Conservation (phyloP, 2,797 vertebrate species). For the Pantherophis vulpinus region DNA sequence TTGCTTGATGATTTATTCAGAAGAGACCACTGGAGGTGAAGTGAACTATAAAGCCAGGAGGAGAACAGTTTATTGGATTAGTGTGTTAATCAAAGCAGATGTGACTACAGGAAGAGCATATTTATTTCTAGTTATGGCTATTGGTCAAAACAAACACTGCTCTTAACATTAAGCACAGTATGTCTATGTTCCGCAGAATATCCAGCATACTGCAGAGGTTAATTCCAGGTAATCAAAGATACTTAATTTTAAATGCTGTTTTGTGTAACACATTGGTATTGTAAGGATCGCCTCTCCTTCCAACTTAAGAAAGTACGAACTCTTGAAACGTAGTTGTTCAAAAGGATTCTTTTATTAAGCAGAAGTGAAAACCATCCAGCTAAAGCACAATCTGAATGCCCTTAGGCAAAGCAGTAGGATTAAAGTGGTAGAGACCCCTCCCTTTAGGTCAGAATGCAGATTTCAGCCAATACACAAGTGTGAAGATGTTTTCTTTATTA, state of each 20-base stretch:
- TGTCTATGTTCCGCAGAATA: neutral
- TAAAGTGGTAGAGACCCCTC: too few species aligned
- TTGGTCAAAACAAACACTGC: too few species aligned
- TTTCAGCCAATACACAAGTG: too few species aligned
- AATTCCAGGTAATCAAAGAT: neutral
- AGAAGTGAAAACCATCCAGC: too few species aligned
- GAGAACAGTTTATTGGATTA: slow-evolving; percentile 74
- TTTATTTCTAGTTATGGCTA: neutral
- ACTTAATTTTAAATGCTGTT: neutral
- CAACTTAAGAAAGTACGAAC: too few species aligned
- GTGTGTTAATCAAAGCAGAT: slow-evolving; percentile 47
- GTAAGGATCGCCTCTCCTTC: too few species aligned
- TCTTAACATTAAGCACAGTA: neutral
- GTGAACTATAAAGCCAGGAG: slow-evolving; percentile 79
- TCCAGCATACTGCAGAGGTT: neutral
- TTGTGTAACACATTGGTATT: neutral
- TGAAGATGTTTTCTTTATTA: too few species aligned
- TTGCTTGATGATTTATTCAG: slow-evolving; percentile 74
- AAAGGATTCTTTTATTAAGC: too few species aligned
- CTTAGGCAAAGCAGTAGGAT: too few species aligned
- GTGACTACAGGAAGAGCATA: slow-evolving; percentile 29
- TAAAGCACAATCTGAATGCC: too few species aligned
- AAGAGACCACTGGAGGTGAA: slow-evolving; percentile 79
- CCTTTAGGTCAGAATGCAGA: too few species aligned
- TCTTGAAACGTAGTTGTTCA: too few species aligned